Evolutionary conservation across 1,140 invertebrate genomes (phyloP).

Genomic region (Drosophila arawakana): DNA sequence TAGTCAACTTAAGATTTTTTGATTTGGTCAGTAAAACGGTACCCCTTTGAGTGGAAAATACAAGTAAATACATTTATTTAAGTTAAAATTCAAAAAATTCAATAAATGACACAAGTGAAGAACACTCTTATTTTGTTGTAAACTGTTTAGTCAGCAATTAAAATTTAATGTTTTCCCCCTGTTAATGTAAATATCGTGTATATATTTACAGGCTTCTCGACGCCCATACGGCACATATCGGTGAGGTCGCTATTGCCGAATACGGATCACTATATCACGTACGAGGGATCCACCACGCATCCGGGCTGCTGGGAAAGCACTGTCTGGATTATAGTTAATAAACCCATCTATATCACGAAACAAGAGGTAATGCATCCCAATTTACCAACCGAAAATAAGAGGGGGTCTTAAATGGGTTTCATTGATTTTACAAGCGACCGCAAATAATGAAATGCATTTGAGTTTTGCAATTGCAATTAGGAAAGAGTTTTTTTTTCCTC

Average conservation of each 20-base stretch:
- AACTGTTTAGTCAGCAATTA: too few species aligned
- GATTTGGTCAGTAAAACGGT: too few species aligned
- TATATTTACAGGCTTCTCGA: constrained; percentile 89
- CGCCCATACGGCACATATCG: constrained; percentile 92
- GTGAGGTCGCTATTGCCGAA: constrained; percentile 93
- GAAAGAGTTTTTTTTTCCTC: constrained; percentile 19
- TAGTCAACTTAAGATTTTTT: too few species aligned
- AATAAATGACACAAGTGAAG: too few species aligned
- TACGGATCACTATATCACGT: constrained; percentile 97
- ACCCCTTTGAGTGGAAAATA: too few species aligned
- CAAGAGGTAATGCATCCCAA: constrained; percentile 88
- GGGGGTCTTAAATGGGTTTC: neutral
- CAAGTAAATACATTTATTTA: too few species aligned
- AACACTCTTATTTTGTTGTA: too few species aligned
- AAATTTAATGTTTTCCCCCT: too few species aligned
- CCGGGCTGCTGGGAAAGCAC: constrained; percentile 97
- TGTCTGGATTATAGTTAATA: constrained; percentile 98
- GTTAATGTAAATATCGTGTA: neutral
- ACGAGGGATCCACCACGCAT: constrained; percentile 98
- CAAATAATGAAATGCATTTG: constrained; percentile 76
- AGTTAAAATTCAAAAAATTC: too few species aligned
- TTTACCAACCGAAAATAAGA: neutral
- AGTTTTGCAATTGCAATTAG: constrained; percentile 71
- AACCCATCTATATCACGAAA: constrained; percentile 97
- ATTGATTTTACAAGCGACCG: constrained; percentile 47